Conservation (phyloP, 2,888 invertebrate species). For the Agriopis leucophaearia region DNA sequence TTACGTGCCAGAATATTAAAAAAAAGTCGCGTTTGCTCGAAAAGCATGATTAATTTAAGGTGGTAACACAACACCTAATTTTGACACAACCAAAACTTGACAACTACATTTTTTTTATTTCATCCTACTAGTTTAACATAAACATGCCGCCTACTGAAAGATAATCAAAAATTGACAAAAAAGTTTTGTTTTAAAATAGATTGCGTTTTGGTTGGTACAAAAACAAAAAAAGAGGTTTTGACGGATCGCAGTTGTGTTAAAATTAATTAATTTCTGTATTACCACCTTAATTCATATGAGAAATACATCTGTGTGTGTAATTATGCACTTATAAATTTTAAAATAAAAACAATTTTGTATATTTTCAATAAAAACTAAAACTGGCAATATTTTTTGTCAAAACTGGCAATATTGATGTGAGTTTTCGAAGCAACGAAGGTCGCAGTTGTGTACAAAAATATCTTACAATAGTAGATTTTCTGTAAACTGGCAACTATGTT, state of each 20-base stretch:
- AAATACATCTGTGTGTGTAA: constrained; percentile 2
- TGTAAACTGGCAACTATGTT: constrained; percentile 3
- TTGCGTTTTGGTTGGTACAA: too few species aligned
- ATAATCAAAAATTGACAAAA: too few species aligned
- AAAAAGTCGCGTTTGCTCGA: not conserved
- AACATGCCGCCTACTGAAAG: too few species aligned
- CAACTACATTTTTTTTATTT: too few species aligned
- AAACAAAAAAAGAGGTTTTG: too few species aligned
- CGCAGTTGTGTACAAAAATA: constrained; percentile 27
- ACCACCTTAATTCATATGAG: not conserved
- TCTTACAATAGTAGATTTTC: constrained; percentile 13
- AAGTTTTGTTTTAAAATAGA: too few species aligned
- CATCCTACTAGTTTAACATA: too few species aligned
- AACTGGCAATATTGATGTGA: constrained; percentile 13
- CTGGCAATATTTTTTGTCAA: not conserved
- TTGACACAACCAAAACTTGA: too few species aligned
- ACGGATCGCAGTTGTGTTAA: too few species aligned
- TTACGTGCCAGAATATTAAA: constrained; percentile 5
- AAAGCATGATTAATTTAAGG: not conserved
- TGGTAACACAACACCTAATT: too few species aligned
- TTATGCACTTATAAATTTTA: not conserved
- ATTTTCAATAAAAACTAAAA: not conserved
- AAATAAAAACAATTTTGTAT: not conserved
- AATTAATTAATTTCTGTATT: too few species aligned
- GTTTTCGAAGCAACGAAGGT: constrained; percentile 12